Percentiles rank a stretch among this genome's conserved stretches.
These are phyloP conservation scores for Apostichopus leukothele DNA, from an alignment of 53 echinoderm and acorn worm genomes.

Conservation along the genomic window DNA sequence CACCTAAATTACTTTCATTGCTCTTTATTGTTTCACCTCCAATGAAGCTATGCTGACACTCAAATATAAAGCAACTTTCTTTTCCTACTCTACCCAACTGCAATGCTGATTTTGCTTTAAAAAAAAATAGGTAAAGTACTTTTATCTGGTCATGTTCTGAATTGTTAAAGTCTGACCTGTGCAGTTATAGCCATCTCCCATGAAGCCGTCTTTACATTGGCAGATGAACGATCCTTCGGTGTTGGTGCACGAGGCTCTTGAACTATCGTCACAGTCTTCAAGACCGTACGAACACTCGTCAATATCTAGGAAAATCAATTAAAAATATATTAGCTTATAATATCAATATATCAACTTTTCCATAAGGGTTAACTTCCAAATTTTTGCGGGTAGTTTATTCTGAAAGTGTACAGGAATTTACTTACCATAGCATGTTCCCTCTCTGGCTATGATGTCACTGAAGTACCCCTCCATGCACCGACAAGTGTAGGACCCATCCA, in stretches of 20 bases:
- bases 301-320: slow-evolving; percentile 30
- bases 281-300: slow-evolving; percentile 51
- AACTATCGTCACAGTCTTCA: slow-evolving; percentile 38
- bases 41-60: too few species aligned
- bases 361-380: too few species aligned
- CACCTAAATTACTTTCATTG: too few species aligned
- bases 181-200: slow-evolving; percentile 50
- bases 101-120: too few species aligned
- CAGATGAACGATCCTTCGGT: slow-evolving; percentile 49
- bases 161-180: slow-evolving; percentile 22
- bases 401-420: too few species aligned
- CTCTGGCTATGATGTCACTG: slow-evolving; percentile 30
- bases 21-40: too few species aligned
- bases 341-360: too few species aligned
- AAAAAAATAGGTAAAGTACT: too few species aligned
- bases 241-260: slow-evolving; percentile 44
- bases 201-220: slow-evolving; percentile 45
- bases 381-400: too few species aligned
- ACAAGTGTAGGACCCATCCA: slow-evolving; percentile 52
- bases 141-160: not conserved
- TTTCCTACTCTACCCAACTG: too few species aligned
- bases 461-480: slow-evolving; percentile 46
- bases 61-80: too few species aligned
- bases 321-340: not conserved
- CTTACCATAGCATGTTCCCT: slow-evolving; percentile 38